Conservation (phyloP, 2,888 invertebrate genomes). For the Lycocerus yunnanus region DNA sequence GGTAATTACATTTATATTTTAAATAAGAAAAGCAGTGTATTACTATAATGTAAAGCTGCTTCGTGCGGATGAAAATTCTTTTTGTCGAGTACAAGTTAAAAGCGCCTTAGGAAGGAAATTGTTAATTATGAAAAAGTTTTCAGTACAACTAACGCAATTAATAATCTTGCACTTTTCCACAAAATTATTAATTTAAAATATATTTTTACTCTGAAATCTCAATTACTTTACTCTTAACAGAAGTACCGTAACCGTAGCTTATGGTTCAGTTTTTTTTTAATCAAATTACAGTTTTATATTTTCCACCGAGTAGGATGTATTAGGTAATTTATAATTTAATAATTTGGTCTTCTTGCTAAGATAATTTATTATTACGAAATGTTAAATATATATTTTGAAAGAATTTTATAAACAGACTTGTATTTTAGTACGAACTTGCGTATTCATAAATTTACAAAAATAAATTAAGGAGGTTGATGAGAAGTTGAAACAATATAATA, state of each 20-base stretch:
- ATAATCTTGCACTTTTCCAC: constrained; percentile 43
- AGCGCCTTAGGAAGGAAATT: constrained; percentile 30
- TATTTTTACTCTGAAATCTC: constrained; percentile 30
- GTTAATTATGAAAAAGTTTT: constrained; percentile 37
- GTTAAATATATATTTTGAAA: no score
- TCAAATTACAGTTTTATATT: not conserved
- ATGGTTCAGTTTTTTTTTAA: constrained; percentile 18
- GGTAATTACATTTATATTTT: constrained; percentile 21
- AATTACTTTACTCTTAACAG: constrained; percentile 18
- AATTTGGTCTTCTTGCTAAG: not conserved
- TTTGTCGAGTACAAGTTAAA: constrained; percentile 20
- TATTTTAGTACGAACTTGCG: no score
- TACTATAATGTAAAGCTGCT: constrained; percentile 18
- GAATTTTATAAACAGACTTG: no score
- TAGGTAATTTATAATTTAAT: not conserved
- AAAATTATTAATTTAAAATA: constrained; percentile 46
- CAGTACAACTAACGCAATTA: constrained; percentile 36
- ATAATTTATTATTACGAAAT: no score
- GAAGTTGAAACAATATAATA: no score
- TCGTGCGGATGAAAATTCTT: constrained; percentile 20
- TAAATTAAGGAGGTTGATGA: no score
- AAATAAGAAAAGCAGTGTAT: constrained; percentile 17
- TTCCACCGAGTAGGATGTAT: not conserved
- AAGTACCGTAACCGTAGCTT: constrained; percentile 23
- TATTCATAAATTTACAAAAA: no score